A percentile compares a stretch with the other conserved stretches of the same genome.
These are phyloP conservation scores for Kryptopterus vitreolus DNA, from an alignment of 2,797 vertebrate genomes.

Conservation along the genomic window DNA sequence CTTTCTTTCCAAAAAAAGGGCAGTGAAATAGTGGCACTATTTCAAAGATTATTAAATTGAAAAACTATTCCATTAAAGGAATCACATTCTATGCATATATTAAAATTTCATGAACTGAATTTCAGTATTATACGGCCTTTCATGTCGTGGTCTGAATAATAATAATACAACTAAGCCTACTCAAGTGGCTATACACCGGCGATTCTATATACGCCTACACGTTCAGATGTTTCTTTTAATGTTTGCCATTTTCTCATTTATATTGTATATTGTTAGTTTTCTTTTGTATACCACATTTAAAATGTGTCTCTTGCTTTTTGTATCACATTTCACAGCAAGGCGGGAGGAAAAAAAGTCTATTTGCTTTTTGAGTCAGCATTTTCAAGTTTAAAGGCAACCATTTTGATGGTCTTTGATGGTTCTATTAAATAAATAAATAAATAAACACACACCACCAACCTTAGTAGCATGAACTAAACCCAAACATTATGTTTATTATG, in stretches of 20 bases:
- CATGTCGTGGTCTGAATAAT: not conserved
- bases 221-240: not conserved
- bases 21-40: not conserved
- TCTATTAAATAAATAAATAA: too few relatives aligned
- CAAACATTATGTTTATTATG: too few relatives aligned
- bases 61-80: not conserved
- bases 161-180: not conserved
- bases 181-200: not conserved
- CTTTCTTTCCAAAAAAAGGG: too few relatives aligned
- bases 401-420: too few relatives aligned
- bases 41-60: not conserved
- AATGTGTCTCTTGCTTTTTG: too few relatives aligned
- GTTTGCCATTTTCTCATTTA: not conserved
- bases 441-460: too few relatives aligned
- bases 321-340: too few relatives aligned
- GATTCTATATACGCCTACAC: not conserved
- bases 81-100: not conserved
- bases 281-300: not conserved
- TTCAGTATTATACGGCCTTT: not conserved
- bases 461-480: too few relatives aligned
- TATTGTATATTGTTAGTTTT: not conserved
- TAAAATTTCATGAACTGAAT: not conserved
- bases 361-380: too few relatives aligned
- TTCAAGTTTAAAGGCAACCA: too few relatives aligned
- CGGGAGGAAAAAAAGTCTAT: too few relatives aligned